Conservation (phyloP, 2,113 vertebrate species). For the Silurus asotus region DNA sequence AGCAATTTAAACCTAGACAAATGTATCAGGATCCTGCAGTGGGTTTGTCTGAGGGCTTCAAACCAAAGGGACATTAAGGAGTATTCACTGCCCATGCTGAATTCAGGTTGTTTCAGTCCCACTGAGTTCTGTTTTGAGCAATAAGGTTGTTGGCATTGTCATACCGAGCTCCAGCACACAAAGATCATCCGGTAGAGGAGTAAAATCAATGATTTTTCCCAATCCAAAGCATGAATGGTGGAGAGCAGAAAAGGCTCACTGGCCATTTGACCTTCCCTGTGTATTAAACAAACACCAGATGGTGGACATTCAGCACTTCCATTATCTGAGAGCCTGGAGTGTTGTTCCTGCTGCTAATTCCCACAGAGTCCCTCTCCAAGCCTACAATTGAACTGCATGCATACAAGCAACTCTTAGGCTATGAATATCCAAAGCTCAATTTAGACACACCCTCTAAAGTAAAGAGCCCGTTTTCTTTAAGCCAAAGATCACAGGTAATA, state of each 20-base stretch:
- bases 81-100: constrained; percentile 44
- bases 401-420: constrained; percentile 76
- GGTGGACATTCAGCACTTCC: constrained; percentile 83
- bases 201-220: constrained; percentile 82
- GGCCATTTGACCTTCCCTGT: constrained; percentile 89
- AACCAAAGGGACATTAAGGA: constrained; percentile 32
- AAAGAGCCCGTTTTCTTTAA: background rate
- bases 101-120: constrained; percentile 54
- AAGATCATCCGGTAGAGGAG: constrained; percentile 80
- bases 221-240: constrained; percentile 79
- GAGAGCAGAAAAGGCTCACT: constrained; percentile 80
- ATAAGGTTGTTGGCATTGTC: constrained; percentile 71
- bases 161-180: constrained; percentile 75
- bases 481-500: constrained; percentile 18
- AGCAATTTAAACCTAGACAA: constrained; percentile 23
- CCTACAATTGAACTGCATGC: constrained; percentile 82
- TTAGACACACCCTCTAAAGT: constrained; percentile 19
- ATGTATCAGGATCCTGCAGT: constrained; percentile 17
- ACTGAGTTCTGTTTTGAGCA: constrained; percentile 62
- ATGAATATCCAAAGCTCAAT: constrained; percentile 42
- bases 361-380: constrained; percentile 82
- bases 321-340: constrained; percentile 81
- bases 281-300: constrained; percentile 93
- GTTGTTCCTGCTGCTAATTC: constrained; percentile 83
- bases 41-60: constrained; percentile 36